These are phyloP conservation scores for Channallabes apus DNA, from an alignment of 2,797 vertebrate genomes.

Conservation along the genomic window DNA sequence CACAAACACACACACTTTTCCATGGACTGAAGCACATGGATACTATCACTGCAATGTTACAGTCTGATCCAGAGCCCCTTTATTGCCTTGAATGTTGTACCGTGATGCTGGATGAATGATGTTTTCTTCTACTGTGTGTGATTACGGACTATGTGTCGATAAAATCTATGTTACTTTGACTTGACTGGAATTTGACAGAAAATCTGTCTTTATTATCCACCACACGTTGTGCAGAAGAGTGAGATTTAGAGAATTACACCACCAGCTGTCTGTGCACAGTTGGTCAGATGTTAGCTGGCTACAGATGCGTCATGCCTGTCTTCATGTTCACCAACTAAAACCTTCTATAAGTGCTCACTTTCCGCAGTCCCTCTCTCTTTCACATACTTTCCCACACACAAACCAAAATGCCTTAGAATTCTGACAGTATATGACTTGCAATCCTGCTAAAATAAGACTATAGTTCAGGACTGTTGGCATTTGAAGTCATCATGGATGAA, in stretches of 20 bases:
- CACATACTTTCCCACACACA: neutral
- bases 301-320: constrained; percentile 44
- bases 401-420: constrained; percentile 3
- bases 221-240: constrained; percentile 5
- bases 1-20: neutral
- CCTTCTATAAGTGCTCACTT: neutral
- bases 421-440: constrained; percentile 6
- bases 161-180: neutral
- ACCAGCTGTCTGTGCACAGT: constrained; percentile 42
- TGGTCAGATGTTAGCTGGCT: constrained; percentile 34
- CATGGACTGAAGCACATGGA: neutral
- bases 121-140: neutral
- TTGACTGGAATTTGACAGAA: neutral
- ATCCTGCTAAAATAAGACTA: constrained; percentile 36
- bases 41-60: neutral
- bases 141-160: neutral
- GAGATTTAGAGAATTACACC: constrained; percentile 23
- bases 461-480: constrained; percentile 23
- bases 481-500: constrained; percentile 15
- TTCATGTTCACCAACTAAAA: constrained; percentile 39
- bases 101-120: neutral
- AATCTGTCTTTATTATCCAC: constrained; percentile 19
- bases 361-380: neutral
- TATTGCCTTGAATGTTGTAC: neutral
- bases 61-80: neutral